Percentiles rank a stretch among this genome's conserved stretches.
phyloP scores from a whole-genome alignment of 35 echinoderm and acorn worm species.

The Chiridota heheva region DNA sequence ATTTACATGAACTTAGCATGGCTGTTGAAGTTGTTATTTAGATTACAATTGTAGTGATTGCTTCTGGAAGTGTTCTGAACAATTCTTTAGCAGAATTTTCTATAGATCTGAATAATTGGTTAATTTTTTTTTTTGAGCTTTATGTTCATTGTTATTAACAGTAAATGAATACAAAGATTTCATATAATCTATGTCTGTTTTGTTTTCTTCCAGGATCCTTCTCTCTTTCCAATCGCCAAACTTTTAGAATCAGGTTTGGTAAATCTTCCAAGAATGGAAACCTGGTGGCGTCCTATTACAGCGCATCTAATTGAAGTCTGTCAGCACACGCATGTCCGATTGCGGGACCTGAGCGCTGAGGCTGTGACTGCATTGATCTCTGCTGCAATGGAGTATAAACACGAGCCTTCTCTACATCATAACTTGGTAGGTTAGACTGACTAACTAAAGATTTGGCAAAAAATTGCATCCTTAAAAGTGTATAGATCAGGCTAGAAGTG shows the following conservation, averaged over 20 bases:
- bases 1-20: too few relatives aligned
- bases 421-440: conserved; percentile 76
- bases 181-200: too few relatives aligned
- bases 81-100: too few relatives aligned
- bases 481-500: not conserved
- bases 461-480: too few relatives aligned
- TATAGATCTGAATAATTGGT: too few relatives aligned
- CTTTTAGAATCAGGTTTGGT: conserved; percentile 91
- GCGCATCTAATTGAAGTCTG: conserved; percentile 89
- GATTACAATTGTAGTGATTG: too few relatives aligned
- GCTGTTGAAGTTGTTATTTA: too few relatives aligned
- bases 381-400: conserved; percentile 76
- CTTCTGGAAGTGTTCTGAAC: too few relatives aligned
- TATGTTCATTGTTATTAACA: too few relatives aligned
- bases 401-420: conserved; percentile 83
- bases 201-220: conserved; percentile 72
- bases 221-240: conserved; percentile 95
- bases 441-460: too few relatives aligned
- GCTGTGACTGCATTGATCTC: conserved; percentile 78
- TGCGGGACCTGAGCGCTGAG: conserved; percentile 88
- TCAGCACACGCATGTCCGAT: conserved; percentile 68
- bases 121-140: too few relatives aligned
- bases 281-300: conserved; percentile 86
- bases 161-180: too few relatives aligned
- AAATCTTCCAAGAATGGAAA: conserved; percentile 89